These are phyloP conservation scores for Sitta carolinensis DNA, from an alignment of 2,797 vertebrate genomes.

Conservation along the genomic window DNA sequence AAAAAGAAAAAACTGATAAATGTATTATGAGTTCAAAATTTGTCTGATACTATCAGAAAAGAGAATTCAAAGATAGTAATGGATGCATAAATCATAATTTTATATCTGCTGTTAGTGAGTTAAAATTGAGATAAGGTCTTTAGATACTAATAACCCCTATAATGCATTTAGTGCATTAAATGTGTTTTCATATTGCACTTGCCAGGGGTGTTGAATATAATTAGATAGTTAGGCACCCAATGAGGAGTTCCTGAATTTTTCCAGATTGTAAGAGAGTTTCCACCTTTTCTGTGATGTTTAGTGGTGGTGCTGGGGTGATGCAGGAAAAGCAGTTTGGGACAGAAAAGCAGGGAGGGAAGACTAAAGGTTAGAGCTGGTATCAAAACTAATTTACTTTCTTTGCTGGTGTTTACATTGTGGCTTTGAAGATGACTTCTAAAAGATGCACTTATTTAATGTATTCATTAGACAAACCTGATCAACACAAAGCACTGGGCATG, in stretches of 20 bases:
- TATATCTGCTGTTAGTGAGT: not conserved
- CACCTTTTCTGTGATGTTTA: not conserved
- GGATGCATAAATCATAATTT: not conserved
- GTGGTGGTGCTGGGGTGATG: not conserved
- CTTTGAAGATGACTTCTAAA: not conserved
- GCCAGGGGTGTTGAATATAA: not conserved
- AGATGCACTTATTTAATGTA: not conserved
- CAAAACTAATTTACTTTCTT: not conserved
- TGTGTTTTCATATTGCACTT: not conserved
- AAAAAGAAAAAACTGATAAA: not conserved
- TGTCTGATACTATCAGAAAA: not conserved
- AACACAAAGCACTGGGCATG: not conserved
- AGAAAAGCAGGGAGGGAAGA: not conserved
- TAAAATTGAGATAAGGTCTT: conserved; percentile 20
- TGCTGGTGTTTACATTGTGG: not conserved
- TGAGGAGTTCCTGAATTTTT: not conserved
- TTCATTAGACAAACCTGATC: not conserved
- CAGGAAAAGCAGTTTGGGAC: not conserved
- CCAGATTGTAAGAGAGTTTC: not conserved
- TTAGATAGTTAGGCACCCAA: not conserved
- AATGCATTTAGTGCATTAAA: not conserved
- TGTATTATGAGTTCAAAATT: not conserved
- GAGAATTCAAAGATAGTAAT: not conserved
- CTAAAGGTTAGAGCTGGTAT: not conserved
- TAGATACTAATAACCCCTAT: not conserved